Base-by-base conservation (phyloP, 2,113 vertebrate genomes). In the Microcebus tavaratra region DNA sequence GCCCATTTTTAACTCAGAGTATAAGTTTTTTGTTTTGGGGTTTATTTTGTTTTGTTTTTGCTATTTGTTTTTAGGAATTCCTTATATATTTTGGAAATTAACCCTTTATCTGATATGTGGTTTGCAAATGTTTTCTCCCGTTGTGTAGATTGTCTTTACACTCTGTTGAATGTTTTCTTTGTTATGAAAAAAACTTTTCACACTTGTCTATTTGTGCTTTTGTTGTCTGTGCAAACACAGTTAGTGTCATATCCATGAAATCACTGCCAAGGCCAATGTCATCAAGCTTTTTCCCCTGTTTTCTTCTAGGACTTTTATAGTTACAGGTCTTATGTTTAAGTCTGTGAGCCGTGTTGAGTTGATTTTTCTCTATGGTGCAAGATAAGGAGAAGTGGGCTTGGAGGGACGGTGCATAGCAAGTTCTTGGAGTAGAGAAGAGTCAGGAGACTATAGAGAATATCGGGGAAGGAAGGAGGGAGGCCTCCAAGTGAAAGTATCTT, bases 381-480 rank as follows among this genome's bases (percentile, higher is more conserved):
- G 45, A 31, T 31, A 76, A 76, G 27, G 73, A 72, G 25, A 39
- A 25, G 4, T 25, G 18, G 53, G 29, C 42, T 23, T 39, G 5
- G 42, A 27, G 1, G 34, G 39, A 55, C 1, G 9, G 13, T 34
- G 0, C 6, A 25, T 25, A 1, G 20, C 21, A 18, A 50, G 6
- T 6, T 48, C 31, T 53, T 57, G 5, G 1, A 4, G 17, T 23
- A 2, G 13, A n/a, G 27, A 57, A 27, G 27, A 25, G 88, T 55
- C n/a, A 25, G 8, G 0, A 20, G 36, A 8, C 2, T 7, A 3
- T 20, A 34, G 50, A 12, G 8, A 14, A 39, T 29, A 6, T 39
- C 8, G 50, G 9, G 25, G 9, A 70, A 15, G 11, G 9, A 3
- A 2, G 18, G 36, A 25, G 50, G 84, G 29, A 12, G 8, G 8